A percentile compares a stretch with the other conserved stretches of the same genome.
These are phyloP conservation scores for Antennarius striatus DNA, from an alignment of 2,113 vertebrate genomes.

Conservation along the genomic window DNA sequence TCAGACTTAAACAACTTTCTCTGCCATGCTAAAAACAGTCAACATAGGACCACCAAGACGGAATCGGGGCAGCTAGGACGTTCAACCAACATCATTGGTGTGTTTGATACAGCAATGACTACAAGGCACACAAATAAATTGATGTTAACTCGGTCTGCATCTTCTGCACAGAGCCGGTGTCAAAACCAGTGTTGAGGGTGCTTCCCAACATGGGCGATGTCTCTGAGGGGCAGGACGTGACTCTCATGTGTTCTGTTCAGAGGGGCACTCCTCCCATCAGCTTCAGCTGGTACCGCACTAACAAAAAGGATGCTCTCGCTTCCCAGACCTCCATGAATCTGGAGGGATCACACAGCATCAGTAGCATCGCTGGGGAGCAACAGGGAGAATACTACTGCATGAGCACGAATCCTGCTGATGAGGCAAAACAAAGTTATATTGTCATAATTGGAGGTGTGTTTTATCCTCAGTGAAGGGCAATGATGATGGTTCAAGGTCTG, in stretches of 20 bases:
- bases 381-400: constrained; percentile 69
- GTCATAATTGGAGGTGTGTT: constrained; percentile 60
- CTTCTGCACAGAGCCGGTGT: constrained; percentile 66
- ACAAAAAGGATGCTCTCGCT: not conserved
- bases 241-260: constrained; percentile 60
- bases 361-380: constrained; percentile 30
- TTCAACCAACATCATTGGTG: constrained; percentile 66
- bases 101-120: not conserved
- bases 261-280: constrained; percentile 68
- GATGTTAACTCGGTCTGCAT: not conserved
- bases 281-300: constrained; percentile 66
- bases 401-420: constrained; percentile 58
- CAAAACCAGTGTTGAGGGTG: constrained; percentile 47
- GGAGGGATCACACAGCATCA: constrained; percentile 29
- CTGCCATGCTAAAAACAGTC: constrained; percentile 57
- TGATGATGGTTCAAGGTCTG: not conserved
- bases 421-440: constrained; percentile 14
- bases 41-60: accelerated
- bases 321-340: not conserved
- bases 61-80: constrained; percentile 16
- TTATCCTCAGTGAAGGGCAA: not conserved
- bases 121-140: not conserved
- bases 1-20: constrained; percentile 41
- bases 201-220: constrained; percentile 6
- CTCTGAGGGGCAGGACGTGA: constrained; percentile 63